Base-by-base conservation (phyloP, 2,113 vertebrate genomes). In the Xenopus borealis region DNA sequence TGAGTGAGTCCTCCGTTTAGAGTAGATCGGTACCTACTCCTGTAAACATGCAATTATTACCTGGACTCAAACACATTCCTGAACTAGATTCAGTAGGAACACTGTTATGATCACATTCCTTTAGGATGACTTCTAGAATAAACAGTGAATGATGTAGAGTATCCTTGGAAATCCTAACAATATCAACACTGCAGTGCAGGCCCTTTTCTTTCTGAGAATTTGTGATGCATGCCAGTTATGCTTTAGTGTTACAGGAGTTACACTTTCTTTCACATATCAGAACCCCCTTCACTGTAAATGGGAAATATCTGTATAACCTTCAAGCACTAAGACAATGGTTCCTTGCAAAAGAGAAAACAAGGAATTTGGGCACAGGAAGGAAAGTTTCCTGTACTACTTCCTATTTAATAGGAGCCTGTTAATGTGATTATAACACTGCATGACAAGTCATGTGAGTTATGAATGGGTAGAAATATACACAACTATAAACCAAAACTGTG, bases 341-440 rank as follows among this genome's bases (percentile, higher is more conserved):
- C 33, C 66, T 53, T 69, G 66, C 59, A 59, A 76, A 76, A 69
- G 59, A 66, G 66, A 76, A 76, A 76, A 76, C 59, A 52, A 76
- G 59, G 73, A 69, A 69, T 68, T 62, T 14, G 10, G 18, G 45
- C 0, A 12, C 73, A 69, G 73, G 73, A 76, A 76, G 64, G 65
- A 57, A 76, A 55, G 23, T 68, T 76, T 76, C 73, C 73, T 76
- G 55, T 76, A 27, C 66, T 63, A 45, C 30, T 13, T 47, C 58
- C 72, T 68, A 67, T 50, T 40, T 40, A 40, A 40, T 40, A 40
- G 33, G 33, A 40, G 33, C 33, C 33, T 40, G 6, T 40, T 40
- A 40, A 40, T 40, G 33, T 40, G 33, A 40, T 40, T 6, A 40
- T 40, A 40, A 40, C 33, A 40, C 33, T 40, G 33, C 3, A 27